Evolutionary conservation across 2,888 invertebrate species (phyloP).

Genomic region (Torymus aiolomorphi): DNA sequence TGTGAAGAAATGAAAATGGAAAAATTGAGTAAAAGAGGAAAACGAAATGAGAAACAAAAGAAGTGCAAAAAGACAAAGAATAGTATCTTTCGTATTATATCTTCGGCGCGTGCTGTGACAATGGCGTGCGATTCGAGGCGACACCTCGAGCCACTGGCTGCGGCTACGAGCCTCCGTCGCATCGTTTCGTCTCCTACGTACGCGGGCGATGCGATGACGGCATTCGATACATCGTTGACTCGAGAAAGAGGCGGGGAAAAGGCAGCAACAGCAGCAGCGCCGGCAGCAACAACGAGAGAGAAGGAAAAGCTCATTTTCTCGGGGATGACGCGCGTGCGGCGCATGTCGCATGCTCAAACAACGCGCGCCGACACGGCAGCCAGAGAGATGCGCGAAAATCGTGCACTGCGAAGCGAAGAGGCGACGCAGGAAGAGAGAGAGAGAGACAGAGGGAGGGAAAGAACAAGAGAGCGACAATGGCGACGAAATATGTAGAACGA

Average conservation of each 20-base stretch:
- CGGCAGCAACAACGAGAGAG: no score
- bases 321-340: conserved; percentile 12
- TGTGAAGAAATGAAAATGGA: no score
- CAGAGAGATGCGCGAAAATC: conserved; percentile 38
- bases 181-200: not conserved
- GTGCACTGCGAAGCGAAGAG: conserved; percentile 30
- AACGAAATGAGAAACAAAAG: not conserved
- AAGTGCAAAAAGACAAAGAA: not conserved
- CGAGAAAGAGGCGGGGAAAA: not conserved
- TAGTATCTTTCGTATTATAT: not conserved
- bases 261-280: no score
- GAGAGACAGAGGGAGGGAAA: no score
- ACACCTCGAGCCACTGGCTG: not conserved
- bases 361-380: conserved; percentile 7
- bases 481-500: no score
- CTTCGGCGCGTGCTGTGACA: not conserved
- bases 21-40: not conserved
- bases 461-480: no score
- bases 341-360: conserved; percentile 40
- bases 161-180: not conserved
- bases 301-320: conserved; percentile 38
- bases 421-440: not conserved
- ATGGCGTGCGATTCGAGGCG: not conserved
- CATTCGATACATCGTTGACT: conserved; percentile 21
- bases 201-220: not conserved